Percentiles rank a stretch among this genome's conserved stretches.
Evolutionary conservation across 2,797 vertebrate species (phyloP).

Genomic region (Denticeps clupeoides): DNA sequence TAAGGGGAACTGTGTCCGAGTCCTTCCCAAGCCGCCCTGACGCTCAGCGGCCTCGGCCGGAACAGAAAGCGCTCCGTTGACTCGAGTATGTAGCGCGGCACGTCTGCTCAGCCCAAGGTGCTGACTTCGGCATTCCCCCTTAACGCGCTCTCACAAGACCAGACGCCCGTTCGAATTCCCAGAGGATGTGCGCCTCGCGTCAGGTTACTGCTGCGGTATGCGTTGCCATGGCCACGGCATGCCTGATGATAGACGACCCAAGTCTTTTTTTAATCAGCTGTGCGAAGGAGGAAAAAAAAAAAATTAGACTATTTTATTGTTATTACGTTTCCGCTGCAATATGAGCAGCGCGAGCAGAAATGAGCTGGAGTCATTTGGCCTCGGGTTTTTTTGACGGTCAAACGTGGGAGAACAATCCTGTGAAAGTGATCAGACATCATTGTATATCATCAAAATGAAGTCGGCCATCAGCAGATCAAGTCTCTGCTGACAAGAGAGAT

Average conservation of each 20-base stretch:
- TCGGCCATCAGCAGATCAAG: neutral
- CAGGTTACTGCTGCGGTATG: slow-evolving; percentile 37
- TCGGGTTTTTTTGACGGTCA: slow-evolving; percentile 20
- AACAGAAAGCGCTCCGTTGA: slow-evolving; percentile 20
- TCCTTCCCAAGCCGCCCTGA: too few relatives aligned
- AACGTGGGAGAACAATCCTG: too few relatives aligned
- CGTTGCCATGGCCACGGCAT: slow-evolving; percentile 39
- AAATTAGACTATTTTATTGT: slow-evolving; percentile 23
- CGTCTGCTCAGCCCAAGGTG: slow-evolving; percentile 6
- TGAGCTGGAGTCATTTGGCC: slow-evolving; percentile 27
- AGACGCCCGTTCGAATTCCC: slow-evolving; percentile 31
- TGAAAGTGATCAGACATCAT: slow-evolving; percentile 7
- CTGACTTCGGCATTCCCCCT: slow-evolving; percentile 14
- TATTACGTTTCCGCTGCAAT: slow-evolving; percentile 16
- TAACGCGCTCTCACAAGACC: slow-evolving; percentile 14
- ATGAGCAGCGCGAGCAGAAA: slow-evolving; percentile 26
- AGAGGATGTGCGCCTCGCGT: slow-evolving; percentile 43
- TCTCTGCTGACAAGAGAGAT: slow-evolving; percentile 10
- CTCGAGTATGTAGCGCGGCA: slow-evolving; percentile 10
- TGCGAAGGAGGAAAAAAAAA: slow-evolving; percentile 17
- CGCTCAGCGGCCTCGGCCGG: neutral
- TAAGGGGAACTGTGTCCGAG: too few relatives aligned
- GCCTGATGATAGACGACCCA: slow-evolving; percentile 37
- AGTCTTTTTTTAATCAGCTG: slow-evolving; percentile 36
- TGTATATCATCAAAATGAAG: slow-evolving; percentile 6